Base-by-base conservation (phyloP, 2,113 vertebrate genomes). In the Tyto alba region DNA sequence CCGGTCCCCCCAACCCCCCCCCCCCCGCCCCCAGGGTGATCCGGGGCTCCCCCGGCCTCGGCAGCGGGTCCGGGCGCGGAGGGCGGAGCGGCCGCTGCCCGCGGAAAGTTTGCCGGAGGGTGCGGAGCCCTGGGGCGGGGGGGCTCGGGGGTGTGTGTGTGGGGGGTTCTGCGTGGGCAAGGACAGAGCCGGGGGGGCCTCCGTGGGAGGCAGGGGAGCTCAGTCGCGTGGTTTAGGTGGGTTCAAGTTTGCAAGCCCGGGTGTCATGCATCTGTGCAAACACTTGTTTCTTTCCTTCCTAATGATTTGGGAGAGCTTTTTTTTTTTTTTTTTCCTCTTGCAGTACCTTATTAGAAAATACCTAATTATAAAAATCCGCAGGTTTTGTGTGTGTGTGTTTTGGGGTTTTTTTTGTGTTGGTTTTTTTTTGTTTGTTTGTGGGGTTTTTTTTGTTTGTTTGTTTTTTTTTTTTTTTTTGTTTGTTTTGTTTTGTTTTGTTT, bases 191-290 rank as follows among this genome's bases (percentile, higher is more conserved):
- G 16, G 21, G 0, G 34, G 1, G 56, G 62, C 4, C 21, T 50
- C 0, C 11, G 15, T 34, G 16, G 63, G 38, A 27, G 21, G 4
- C 0, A 1, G 20, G 7, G 1, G 10, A 4, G 1, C 59, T 16
- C 27, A 0, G 19, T 1, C 30, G 30, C 13, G 0, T 11, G 64
- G 0, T 57, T 52, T 25, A 11, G 85, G 23, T 19, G 60, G 66
- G 14, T 47, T 92, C 62, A 76, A 68, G 50, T 90, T 82, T 9
- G 66, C 43, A 3, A 91, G 64, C 56, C 16, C 2, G 12, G 10
- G 0, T 63, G 67, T 2, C 7, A 0, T 1, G 15, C 73, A 4
- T 13, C 50, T 23, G 30, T 9, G 41, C 73, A 12, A 43, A 2
- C 57, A 25, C 80, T 78, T 77, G 71, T 71, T 66, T 11, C 50